These are phyloP conservation scores for Osmoderma eremita DNA, from an alignment of 2,888 invertebrate species.

Conservation along the genomic window DNA sequence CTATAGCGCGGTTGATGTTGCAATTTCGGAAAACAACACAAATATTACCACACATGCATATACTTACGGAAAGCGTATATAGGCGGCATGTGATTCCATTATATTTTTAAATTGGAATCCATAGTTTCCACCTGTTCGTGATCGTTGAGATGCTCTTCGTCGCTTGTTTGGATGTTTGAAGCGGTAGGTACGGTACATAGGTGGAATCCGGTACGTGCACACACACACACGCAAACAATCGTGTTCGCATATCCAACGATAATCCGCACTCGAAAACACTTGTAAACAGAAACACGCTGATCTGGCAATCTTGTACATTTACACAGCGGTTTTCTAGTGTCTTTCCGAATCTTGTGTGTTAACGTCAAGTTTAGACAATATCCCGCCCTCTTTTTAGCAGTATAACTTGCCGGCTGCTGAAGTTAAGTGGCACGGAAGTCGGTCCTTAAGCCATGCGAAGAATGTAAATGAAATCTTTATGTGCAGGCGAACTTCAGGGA, in stretches of 20 bases:
- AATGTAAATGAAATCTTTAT: slow-evolving; percentile 30
- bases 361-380: slow-evolving; percentile 26
- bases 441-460: slow-evolving; percentile 22
- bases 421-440: slow-evolving; percentile 23
- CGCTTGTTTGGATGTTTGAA: no score
- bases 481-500: slow-evolving; percentile 1
- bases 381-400: slow-evolving; percentile 29
- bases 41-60: background rate
- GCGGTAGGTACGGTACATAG: background rate
- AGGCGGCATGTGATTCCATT: slow-evolving; percentile 36
- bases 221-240: slow-evolving; percentile 41
- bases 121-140: slow-evolving; percentile 50
- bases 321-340: slow-evolving; percentile 49
- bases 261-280: slow-evolving; percentile 51
- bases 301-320: slow-evolving; percentile 48
- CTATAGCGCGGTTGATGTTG: background rate
- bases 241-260: slow-evolving; percentile 38
- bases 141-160: slow-evolving; percentile 7
- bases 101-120: slow-evolving; percentile 47
- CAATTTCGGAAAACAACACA: slow-evolving; percentile 19
- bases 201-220: slow-evolving; percentile 33
- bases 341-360: slow-evolving; percentile 43
- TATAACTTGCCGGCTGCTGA: slow-evolving; percentile 30
- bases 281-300: slow-evolving; percentile 50
- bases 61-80: background rate